Evolutionary conservation across 2,113 vertebrate genomes (phyloP).

Genomic region (Passer domesticus): DNA sequence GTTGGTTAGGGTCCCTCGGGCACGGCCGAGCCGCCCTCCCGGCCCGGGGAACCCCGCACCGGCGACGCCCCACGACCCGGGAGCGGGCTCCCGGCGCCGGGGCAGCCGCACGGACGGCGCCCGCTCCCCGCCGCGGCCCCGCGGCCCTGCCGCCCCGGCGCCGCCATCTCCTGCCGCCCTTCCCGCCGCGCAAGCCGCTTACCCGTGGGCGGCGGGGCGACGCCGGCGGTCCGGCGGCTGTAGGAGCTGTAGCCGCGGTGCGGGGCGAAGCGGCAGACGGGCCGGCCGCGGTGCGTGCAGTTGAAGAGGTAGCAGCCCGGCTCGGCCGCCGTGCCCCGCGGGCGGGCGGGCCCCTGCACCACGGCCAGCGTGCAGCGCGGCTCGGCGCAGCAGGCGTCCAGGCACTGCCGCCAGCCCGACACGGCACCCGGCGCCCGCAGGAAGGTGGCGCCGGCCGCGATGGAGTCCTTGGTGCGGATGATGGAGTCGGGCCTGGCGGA

Average conservation of each 20-base stretch:
- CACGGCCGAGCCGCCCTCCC: neutral
- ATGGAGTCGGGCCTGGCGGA: constrained; percentile 78
- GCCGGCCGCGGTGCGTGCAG: constrained; percentile 80
- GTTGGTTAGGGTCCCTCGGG: too few species aligned
- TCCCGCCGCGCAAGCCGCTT: neutral
- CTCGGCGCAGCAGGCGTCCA: constrained; percentile 87
- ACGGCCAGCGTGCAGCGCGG: constrained; percentile 88
- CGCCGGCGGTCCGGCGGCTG: constrained; percentile 60
- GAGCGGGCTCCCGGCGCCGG: neutral
- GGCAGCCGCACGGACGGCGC: neutral
- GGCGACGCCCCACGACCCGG: neutral
- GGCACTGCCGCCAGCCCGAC: constrained; percentile 83
- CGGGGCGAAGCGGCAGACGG: constrained; percentile 85
- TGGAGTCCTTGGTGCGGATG: constrained; percentile 89
- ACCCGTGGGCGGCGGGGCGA: neutral
- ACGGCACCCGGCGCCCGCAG: constrained; percentile 80
- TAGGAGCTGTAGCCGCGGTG: constrained; percentile 87
- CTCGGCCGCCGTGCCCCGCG: constrained; percentile 45
- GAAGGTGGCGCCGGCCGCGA: constrained; percentile 88
- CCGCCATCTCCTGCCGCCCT: neutral
- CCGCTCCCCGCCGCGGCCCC: neutral
- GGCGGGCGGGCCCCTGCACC: constrained; percentile 76
- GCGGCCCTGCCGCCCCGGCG: neutral
- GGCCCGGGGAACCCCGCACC: neutral
- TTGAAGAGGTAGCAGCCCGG: constrained; percentile 88